Evolutionary conservation across 2,113 vertebrate genomes (phyloP), one percentile per base, ranked within the genome.

Genomic region (Tragelaphus strepsiceros): DNA sequence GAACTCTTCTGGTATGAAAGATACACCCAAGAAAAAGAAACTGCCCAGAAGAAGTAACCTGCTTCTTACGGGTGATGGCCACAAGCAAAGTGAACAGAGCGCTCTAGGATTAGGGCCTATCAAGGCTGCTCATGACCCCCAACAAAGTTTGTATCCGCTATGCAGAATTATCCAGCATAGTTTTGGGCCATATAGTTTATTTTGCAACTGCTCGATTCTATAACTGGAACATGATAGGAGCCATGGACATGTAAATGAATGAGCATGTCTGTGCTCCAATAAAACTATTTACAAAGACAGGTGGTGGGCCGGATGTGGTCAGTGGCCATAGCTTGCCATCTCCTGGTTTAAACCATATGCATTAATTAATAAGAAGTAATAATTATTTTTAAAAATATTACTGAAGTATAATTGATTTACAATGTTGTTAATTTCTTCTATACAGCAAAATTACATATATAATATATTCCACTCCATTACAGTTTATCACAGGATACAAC

Each of bases 211-310:
- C 26, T 95, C 80, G 87, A 24, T 53, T 91, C 61, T 49, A 11
- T 28, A 35, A 71, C 2, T 59, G 49, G 46, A 81, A 43, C 32
- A 83, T 2, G 2, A 84, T 67, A 95, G 85, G 10, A 91, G 84
- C 14, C 43, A 71, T 0, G 54, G 35, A 56, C 61, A 85, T 28
- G 35, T 81, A 95, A 88, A 97, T 43, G 89, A 93, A 46, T 16
- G 16, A 96, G 19, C 15, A 35, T 54, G 6, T 16, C 30, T 85
- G 61, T 39, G 5, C 6, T 86, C 80, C 51, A 84, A 80, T 21
- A 59, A 91, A 94, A 74, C 54, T 61, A 88, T 90, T 90, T 80
- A 96, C 32, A 95, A 90, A 97, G 90, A 49, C 1, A 92, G 24
- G 51, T 51, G 49, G 46, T 49, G 8, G 22, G 64, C 32, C 10